These are phyloP conservation scores for Procavia capensis DNA, from an alignment of 2,113 vertebrate species.

Conservation along the genomic window DNA sequence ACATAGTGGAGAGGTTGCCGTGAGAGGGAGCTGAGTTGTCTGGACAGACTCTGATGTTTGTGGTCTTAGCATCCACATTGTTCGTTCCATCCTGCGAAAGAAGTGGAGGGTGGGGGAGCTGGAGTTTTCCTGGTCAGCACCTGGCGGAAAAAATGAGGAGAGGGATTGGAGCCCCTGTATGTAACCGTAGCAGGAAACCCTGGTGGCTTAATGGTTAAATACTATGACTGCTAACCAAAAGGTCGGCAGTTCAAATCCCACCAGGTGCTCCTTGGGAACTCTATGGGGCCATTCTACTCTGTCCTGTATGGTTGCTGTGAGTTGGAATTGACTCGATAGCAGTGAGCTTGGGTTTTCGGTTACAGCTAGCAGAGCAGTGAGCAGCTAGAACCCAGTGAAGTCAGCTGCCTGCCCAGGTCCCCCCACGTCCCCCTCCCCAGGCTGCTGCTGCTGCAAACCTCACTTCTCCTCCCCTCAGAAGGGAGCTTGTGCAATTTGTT, in stretches of 20 bases:
- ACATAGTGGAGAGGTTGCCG: neutral
- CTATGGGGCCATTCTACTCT: too few species aligned
- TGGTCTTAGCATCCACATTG: neutral
- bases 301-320: too few species aligned
- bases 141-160: fast-evolving
- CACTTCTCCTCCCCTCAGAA: neutral
- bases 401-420: too few species aligned
- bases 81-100: neutral
- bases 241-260: too few species aligned
- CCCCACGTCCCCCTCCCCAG: too few species aligned
- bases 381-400: too few species aligned
- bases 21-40: neutral
- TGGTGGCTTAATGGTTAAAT: too few species aligned
- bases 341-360: too few species aligned
- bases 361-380: fast-evolving
- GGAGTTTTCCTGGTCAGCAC: neutral
- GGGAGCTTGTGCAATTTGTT: constrained; percentile 61
- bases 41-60: neutral
- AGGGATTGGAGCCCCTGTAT: neutral
- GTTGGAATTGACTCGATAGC: too few species aligned
- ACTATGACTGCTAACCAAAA: too few species aligned
- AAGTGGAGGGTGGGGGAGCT: neutral
- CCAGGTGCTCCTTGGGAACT: too few species aligned
- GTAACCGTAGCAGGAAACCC: too few species aligned
- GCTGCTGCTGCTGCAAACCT: neutral